Percentiles rank a stretch among this genome's conserved stretches.
Conservation (phyloP, 2,888 invertebrate species). For the Lacanobia oleracea region DNA sequence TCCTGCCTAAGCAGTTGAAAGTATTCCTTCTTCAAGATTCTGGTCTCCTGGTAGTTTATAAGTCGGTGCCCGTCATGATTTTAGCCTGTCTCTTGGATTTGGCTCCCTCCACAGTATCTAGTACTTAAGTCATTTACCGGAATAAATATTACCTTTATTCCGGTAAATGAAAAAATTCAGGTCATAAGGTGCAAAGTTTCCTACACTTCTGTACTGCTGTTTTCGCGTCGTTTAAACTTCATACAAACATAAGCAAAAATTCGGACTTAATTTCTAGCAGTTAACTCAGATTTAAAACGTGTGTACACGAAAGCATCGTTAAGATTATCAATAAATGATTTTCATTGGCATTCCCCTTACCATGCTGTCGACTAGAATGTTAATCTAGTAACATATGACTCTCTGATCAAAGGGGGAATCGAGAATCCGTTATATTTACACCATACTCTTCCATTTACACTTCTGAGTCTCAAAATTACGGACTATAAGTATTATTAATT, state of each 20-base stretch:
- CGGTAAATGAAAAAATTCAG: too few species aligned
- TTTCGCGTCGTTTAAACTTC: background rate
- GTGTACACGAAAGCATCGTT: background rate
- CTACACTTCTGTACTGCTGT: background rate
- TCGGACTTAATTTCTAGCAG: background rate
- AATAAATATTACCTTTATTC: too few species aligned
- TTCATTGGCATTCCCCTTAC: background rate
- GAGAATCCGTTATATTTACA: background rate
- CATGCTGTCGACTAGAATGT: background rate
- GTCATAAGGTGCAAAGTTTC: too few species aligned
- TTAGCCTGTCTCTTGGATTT: too few species aligned
- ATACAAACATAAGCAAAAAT: background rate
- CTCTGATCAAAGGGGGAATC: background rate
- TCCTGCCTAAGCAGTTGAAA: too few species aligned
- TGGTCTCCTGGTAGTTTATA: too few species aligned
- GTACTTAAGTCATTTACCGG: too few species aligned
- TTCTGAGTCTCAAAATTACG: background rate
- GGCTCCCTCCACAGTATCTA: too few species aligned
- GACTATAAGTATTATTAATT: too few species aligned
- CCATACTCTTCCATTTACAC: background rate
- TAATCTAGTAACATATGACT: background rate
- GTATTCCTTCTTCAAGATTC: too few species aligned
- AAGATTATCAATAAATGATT: constrained; percentile 1
- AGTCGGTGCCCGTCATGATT: too few species aligned
- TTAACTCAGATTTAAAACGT: background rate